Evolutionary conservation across 1,140 invertebrate species (phyloP).

Genomic region (Eupeodes corollae): DNA sequence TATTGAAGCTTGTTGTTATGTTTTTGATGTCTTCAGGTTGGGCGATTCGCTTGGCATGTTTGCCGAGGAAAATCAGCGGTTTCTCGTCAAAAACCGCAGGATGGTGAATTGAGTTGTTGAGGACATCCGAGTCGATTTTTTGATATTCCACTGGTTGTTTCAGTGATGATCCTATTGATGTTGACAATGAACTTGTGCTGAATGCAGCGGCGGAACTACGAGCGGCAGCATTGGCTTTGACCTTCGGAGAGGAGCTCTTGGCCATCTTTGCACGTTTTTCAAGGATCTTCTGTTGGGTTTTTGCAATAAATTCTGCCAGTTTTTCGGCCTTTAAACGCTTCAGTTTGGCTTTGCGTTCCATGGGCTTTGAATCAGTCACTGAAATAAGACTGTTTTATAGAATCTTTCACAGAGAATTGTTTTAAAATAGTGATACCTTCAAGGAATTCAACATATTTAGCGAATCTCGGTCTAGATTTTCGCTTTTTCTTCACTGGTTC

Average conservation of each 20-base stretch:
- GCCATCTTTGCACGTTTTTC: conserved; percentile 26
- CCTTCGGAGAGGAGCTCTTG: conserved; percentile 26
- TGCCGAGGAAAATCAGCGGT: conserved; percentile 30
- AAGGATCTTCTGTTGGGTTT: conserved; percentile 40
- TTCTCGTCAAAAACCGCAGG: conserved; percentile 26
- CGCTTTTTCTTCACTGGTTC: conserved; percentile 19
- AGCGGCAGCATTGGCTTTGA: conserved; percentile 26
- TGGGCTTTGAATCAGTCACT: conserved; percentile 50
- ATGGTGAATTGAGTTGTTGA: conserved; percentile 20
- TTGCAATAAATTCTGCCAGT: conserved; percentile 48
- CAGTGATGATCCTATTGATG: conserved; percentile 4
- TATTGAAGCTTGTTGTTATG: conserved; percentile 28
- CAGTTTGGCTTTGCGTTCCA: conserved; percentile 49
- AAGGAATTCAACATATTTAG: conserved; percentile 31
- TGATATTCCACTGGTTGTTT: conserved; percentile 26
- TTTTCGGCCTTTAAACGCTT: conserved; percentile 50
- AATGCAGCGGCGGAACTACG: conserved; percentile 1
- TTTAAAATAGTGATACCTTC: conserved; percentile 15
- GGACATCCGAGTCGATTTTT: conserved; percentile 24
- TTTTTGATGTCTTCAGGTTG: conserved; percentile 23
- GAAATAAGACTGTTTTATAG: conserved; percentile 11
- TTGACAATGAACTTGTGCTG: conserved; percentile 5
- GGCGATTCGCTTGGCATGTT: conserved; percentile 18
- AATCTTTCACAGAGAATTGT: background rate
- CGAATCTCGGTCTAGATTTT: conserved; percentile 23